A percentile compares a stretch with the other conserved stretches of the same genome.
Evolutionary conservation across 2,113 vertebrate species (phyloP).

Genomic region (Otis tarda): DNA sequence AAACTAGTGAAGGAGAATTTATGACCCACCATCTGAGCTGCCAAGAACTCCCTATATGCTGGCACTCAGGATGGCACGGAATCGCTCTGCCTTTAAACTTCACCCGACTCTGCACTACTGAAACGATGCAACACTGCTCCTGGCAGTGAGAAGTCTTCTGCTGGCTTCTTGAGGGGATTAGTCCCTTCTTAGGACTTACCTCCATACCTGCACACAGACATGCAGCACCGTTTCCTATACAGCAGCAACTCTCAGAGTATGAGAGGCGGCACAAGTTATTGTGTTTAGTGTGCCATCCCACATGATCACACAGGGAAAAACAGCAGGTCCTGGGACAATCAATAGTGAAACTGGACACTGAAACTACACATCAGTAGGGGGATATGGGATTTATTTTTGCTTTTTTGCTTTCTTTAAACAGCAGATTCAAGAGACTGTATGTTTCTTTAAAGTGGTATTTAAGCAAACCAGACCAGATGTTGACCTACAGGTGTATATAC

Average conservation of each 20-base stretch:
- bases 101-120: not conserved
- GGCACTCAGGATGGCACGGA: not conserved
- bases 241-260: not conserved
- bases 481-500: not conserved
- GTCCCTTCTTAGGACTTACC: not conserved
- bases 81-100: not conserved
- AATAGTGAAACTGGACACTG: not conserved
- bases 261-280: not conserved
- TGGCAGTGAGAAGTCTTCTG: not conserved
- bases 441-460: not conserved
- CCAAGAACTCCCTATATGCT: constrained; percentile 28
- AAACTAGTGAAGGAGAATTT: constrained; percentile 65
- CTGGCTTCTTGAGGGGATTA: not conserved
- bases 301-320: not conserved
- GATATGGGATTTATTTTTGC: not conserved
- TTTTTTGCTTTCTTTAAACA: not conserved
- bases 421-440: not conserved
- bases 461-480: not conserved
- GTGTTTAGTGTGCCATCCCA: not conserved
- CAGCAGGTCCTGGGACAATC: not conserved
- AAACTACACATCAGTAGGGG: not conserved
- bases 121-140: not conserved
- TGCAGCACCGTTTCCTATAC: not conserved
- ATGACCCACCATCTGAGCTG: constrained; percentile 49
- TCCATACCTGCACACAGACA: not conserved